Base-by-base conservation (phyloP, 2,888 invertebrate genomes). In the Tiliacea citrago region DNA sequence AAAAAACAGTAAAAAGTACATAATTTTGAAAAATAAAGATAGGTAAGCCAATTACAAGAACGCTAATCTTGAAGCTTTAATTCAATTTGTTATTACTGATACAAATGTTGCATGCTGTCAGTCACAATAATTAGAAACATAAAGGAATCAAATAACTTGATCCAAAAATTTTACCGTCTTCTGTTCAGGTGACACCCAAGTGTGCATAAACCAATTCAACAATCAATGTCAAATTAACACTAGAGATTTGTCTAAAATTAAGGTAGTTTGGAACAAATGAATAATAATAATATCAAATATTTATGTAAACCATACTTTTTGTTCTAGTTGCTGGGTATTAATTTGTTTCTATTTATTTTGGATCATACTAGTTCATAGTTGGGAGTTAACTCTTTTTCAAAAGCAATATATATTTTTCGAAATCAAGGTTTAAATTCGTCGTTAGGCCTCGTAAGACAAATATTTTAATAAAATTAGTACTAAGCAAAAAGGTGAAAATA, bases 181-280 rank as follows among this genome's bases (percentile, higher is more conserved):
- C 96, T 96, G 95, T 94, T 94, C 94, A 93, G 95, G 92, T 90
- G 94, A 94, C 95, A 94, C 94, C 95, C 93, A 92, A 88, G 96
- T 89, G 91, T 92, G 95, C 95, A 95, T 95, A 94, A 93, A 96
- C 92, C 94, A 95, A 95, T 94, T 91, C 86, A 89, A 91, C 86
- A 90, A 93, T 93, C 91, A 92, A 92, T 92, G 90, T 92, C 83
- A 90, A 89, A 81, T 86, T 75, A 82, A 63, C 62, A 68, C 57
- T 75, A 42, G 24, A 63, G 21, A 53, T 42, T 75, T 69, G 12
- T 60, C 60, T 84, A 76, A 67, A 73, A 76, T 76, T 69, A 67
- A 53, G 35, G 35, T 62, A 55, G 53, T 77, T 68, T 67, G 53
- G 24, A 60, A 55, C 13, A 63, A 74, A 24, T 24, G 6, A 29